phyloP scores from a whole-genome alignment of 2,113 vertebrate genomes.

The Clarias macrocephalus region DNA sequence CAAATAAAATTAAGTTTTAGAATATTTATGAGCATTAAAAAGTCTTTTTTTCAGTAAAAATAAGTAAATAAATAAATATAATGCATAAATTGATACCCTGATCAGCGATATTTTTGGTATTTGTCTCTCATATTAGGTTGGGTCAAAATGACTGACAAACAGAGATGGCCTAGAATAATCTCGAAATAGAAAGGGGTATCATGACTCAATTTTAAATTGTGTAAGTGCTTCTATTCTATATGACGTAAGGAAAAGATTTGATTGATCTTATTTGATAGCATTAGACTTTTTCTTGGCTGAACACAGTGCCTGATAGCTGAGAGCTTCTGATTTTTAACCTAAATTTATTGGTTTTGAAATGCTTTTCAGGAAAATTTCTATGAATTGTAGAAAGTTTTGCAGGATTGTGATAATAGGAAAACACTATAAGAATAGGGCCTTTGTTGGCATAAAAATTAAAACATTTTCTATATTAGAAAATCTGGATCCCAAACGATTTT shows the following conservation, averaged over 20 bases:
- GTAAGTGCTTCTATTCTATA: background rate
- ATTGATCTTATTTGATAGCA: background rate
- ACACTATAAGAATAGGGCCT: background rate
- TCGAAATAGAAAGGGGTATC: background rate
- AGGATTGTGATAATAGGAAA: background rate
- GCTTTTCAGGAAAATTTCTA: background rate
- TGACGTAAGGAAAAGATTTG: background rate
- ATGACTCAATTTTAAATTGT: background rate
- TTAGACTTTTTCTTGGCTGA: background rate
- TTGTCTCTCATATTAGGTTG: background rate
- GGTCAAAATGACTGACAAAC: background rate
- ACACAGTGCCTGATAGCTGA: background rate
- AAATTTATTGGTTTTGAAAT: constrained; percentile 1
- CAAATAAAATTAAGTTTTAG: background rate
- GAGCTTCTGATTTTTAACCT: background rate
- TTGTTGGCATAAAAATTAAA: background rate
- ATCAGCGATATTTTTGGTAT: too few relatives aligned
- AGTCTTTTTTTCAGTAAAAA: background rate
- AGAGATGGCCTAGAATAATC: background rate
- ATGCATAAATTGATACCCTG: too few relatives aligned
- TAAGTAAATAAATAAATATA: too few relatives aligned
- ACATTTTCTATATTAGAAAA: background rate
- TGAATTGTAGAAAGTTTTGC: background rate
- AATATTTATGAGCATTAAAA: too few relatives aligned
- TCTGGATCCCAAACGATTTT: background rate